A percentile compares a stretch with the other conserved stretches of the same genome.
Evolutionary conservation across 2,888 invertebrate genomes (phyloP).

Genomic region (Watsonalla cultraria): DNA sequence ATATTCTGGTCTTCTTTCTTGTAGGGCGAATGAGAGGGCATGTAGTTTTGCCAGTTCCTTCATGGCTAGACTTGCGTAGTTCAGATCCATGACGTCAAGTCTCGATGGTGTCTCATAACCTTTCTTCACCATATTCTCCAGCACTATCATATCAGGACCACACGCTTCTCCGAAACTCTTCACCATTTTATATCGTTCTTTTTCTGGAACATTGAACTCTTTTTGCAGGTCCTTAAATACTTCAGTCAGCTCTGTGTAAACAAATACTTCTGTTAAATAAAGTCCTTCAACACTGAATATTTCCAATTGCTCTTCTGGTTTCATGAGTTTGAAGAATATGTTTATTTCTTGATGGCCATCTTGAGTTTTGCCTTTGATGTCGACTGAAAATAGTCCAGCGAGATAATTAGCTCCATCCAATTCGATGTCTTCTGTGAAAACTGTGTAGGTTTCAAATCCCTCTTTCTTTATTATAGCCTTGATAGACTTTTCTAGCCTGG

Average conservation of each 20-base stretch:
- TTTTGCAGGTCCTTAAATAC: slow-evolving; percentile 26
- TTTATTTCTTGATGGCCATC: slow-evolving; percentile 27
- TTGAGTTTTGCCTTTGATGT: slow-evolving; percentile 29
- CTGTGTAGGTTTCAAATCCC: slow-evolving; percentile 18
- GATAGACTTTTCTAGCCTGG: slow-evolving; percentile 17
- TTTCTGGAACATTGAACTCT: slow-evolving; percentile 14
- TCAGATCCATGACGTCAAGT: slow-evolving; percentile 21
- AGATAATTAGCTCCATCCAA: slow-evolving; percentile 30
- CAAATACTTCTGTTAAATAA: slow-evolving; percentile 30
- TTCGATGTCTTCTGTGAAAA: slow-evolving; percentile 14
- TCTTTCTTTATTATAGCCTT: slow-evolving; percentile 26
- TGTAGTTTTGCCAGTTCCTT: slow-evolving; percentile 33
- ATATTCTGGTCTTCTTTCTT: slow-evolving; percentile 17
- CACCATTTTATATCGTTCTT: slow-evolving; percentile 19
- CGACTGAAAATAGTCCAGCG: slow-evolving; percentile 27
- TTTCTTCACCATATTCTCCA: slow-evolving; percentile 28
- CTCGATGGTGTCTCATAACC: slow-evolving; percentile 27
- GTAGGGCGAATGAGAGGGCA: slow-evolving; percentile 25
- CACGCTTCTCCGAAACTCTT: slow-evolving; percentile 19
- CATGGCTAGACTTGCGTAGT: slow-evolving; percentile 26
- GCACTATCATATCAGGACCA: slow-evolving; percentile 20
- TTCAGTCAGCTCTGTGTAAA: slow-evolving; percentile 29
- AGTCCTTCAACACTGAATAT: slow-evolving; percentile 21
- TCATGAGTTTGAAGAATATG: slow-evolving; percentile 38
- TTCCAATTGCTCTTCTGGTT: slow-evolving; percentile 15